A percentile compares a stretch with the other conserved stretches of the same genome.
These are phyloP conservation scores for Oncorhynchus clarkii DNA, from an alignment of 2,113 vertebrate genomes.

Conservation along the genomic window DNA sequence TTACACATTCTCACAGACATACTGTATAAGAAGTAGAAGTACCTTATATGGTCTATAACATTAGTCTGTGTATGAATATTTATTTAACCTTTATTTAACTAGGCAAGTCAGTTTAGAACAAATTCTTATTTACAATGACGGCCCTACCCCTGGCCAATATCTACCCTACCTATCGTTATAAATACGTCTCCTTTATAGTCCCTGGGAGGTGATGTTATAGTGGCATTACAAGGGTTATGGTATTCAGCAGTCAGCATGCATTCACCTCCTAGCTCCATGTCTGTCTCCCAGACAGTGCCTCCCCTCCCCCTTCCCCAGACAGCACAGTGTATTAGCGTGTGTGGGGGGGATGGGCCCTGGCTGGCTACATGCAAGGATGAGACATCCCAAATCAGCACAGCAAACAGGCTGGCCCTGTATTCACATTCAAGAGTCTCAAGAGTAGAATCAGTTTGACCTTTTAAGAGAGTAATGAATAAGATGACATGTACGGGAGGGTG, in stretches of 20 bases:
- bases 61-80: not conserved
- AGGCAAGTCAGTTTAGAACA: too few relatives aligned
- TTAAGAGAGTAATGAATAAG: too few relatives aligned
- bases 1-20: not conserved
- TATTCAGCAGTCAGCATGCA: conserved; percentile 10
- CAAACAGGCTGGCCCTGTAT: conserved; percentile 44
- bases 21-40: too few relatives aligned
- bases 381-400: conserved; percentile 58
- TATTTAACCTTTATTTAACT: too few relatives aligned
- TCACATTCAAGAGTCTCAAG: not conserved
- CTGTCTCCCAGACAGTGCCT: conserved; percentile 64
- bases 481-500: too few relatives aligned
- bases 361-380: conserved; percentile 56
- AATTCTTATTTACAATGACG: too few relatives aligned
- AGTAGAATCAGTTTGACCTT: too few relatives aligned
- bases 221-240: not conserved
- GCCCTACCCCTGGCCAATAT: not conserved
- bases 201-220: not conserved
- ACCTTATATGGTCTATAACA: not conserved
- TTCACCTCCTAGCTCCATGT: conserved; percentile 28
- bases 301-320: conserved; percentile 72
- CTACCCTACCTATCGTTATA: not conserved
- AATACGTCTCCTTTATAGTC: not conserved
- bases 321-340: conserved; percentile 40
- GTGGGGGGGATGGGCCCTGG: conserved; percentile 64